phyloP scores from a whole-genome alignment of 2,888 invertebrate genomes.

The Exocentrus adspersus region DNA sequence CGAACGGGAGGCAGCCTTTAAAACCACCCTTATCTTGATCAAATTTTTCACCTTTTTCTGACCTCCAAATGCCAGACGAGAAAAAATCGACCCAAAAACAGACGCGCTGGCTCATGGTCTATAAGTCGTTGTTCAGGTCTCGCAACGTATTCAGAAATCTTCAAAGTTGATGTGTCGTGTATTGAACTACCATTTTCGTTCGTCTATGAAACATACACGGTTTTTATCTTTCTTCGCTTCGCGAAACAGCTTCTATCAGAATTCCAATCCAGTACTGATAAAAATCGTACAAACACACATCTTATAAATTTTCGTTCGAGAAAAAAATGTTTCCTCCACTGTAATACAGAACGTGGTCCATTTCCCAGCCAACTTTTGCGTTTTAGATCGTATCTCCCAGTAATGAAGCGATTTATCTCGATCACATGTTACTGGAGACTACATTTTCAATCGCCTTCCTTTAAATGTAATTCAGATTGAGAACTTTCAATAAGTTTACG shows the following conservation, averaged over 20 bases:
- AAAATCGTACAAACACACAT: neutral
- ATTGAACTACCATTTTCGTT: no score
- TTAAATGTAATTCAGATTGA: constrained; percentile 49
- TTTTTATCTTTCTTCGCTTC: no score
- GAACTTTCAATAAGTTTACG: constrained; percentile 52
- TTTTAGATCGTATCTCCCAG: constrained; percentile 47
- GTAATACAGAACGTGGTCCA: constrained; percentile 19
- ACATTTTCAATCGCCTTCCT: constrained; percentile 46
- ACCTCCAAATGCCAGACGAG: no score
- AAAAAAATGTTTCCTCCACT: neutral
- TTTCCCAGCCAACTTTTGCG: constrained; percentile 40
- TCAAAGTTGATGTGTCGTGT: no score
- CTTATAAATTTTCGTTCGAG: constrained; percentile 1
- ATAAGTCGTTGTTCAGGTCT: no score
- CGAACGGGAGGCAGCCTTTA: no score
- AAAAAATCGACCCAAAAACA: no score
- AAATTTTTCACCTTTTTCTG: no score
- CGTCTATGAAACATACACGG: no score
- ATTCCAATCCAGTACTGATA: neutral
- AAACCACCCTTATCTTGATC: no score
- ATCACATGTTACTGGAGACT: constrained; percentile 52
- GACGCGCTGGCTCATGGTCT: no score
- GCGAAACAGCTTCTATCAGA: neutral
- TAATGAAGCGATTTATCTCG: constrained; percentile 55
- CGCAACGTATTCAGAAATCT: no score